Conservation (phyloP, 1,140 invertebrate species). For the Magallana gigas region DNA sequence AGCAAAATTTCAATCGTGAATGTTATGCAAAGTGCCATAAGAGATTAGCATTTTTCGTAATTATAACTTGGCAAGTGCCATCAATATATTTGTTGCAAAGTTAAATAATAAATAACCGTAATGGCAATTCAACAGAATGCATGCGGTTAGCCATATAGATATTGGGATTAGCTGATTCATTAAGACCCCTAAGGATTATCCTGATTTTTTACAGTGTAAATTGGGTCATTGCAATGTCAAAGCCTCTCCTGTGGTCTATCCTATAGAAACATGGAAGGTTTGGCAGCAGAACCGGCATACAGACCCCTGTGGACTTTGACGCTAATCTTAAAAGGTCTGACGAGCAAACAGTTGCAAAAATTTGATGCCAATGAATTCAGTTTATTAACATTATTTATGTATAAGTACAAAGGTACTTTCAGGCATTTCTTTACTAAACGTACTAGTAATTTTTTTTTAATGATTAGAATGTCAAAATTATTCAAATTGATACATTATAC, state of each 20-base stretch:
- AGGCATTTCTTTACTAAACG: too few relatives aligned
- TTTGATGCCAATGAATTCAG: neutral
- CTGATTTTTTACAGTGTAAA: neutral
- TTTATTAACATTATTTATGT: neutral
- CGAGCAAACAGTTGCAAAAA: too few relatives aligned
- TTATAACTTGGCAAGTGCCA: neutral
- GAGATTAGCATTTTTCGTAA: neutral
- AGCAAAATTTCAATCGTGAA: neutral
- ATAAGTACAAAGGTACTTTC: neutral
- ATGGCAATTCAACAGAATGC: constrained; percentile 8
- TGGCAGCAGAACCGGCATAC: too few relatives aligned
- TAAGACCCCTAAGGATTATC: neutral
- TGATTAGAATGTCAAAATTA: too few relatives aligned
- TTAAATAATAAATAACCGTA: neutral
- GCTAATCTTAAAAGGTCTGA: neutral
- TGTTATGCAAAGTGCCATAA: neutral
- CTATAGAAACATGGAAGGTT: neutral
- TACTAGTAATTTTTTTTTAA: too few relatives aligned
- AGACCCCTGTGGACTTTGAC: neutral
- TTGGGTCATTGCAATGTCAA: neutral
- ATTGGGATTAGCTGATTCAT: constrained; percentile 1
- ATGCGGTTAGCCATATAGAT: constrained; percentile 18
- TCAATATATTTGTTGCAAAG: neutral
- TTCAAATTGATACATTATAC: too few relatives aligned
- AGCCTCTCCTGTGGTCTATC: constrained; percentile 6